Conservation (phyloP, 2,888 invertebrate species). For the Aricia artaxerxes region DNA sequence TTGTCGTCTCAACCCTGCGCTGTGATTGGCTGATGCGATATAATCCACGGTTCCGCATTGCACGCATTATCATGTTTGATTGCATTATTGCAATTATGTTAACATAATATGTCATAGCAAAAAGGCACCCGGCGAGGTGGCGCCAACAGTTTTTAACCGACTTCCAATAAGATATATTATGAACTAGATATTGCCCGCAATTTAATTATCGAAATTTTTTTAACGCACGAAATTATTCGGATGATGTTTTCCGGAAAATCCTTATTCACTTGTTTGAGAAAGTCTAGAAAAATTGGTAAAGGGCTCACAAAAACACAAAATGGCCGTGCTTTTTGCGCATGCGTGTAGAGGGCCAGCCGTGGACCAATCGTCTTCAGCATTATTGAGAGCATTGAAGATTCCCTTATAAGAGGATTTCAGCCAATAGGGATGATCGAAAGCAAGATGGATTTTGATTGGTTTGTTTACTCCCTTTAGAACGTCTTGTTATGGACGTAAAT, state of each 20-base stretch:
- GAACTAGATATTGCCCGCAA: background rate
- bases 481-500: no score
- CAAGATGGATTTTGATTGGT: background rate
- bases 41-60: constrained; percentile 27
- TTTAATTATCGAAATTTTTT: background rate
- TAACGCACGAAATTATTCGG: no score
- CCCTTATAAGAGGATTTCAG: background rate
- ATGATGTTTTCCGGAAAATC: background rate
- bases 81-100: constrained; percentile 24
- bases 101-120: constrained; percentile 18
- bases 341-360: background rate
- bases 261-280: background rate
- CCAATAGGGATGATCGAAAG: background rate
- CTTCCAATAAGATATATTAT: background rate
- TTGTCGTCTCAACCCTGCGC: background rate
- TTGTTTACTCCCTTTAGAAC: background rate
- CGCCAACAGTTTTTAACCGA: background rate
- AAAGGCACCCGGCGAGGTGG: background rate
- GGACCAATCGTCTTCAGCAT: background rate
- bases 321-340: background rate
- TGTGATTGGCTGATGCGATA: background rate
- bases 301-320: background rate
- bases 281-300: background rate
- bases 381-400: background rate
- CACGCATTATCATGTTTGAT: constrained; percentile 22